Conservation (phyloP, 2,888 invertebrate species). For the Dasypogon diadema region DNA sequence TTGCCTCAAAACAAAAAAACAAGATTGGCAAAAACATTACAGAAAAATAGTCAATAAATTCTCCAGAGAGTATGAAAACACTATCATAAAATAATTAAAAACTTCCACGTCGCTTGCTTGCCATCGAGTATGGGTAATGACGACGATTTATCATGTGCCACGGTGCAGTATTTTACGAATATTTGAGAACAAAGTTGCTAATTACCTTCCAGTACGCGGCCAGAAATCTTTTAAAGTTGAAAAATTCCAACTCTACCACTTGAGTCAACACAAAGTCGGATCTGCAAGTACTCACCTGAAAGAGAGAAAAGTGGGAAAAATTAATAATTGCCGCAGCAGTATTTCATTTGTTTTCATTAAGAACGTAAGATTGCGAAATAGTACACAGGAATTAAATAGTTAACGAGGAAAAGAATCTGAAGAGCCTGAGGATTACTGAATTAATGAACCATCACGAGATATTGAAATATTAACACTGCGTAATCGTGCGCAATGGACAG, state of each 20-base stretch:
- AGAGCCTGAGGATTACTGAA: constrained; percentile 1
- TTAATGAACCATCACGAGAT: constrained; percentile 29
- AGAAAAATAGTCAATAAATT: no score
- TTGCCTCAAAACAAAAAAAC: no score
- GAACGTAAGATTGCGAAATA: background rate
- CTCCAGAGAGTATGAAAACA: background rate
- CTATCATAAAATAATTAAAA: constrained; percentile 19
- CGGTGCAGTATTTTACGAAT: background rate
- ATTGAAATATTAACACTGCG: constrained; percentile 17
- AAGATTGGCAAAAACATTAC: no score
- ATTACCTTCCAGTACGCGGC: constrained; percentile 15
- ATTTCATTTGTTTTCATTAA: background rate
- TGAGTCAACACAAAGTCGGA: constrained; percentile 9
- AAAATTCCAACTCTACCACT: constrained; percentile 1
- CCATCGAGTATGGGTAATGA: background rate
- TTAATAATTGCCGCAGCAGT: constrained; percentile 3
- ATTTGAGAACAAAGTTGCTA: constrained; percentile 10
- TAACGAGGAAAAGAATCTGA: constrained; percentile 8
- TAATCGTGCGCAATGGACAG: background rate
- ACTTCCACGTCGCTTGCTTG: constrained; percentile 3
- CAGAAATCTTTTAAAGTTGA: constrained; percentile 5
- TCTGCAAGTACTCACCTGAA: constrained; percentile 8
- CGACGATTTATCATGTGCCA: background rate
- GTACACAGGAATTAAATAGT: background rate
- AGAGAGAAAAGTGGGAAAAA: background rate